These are phyloP conservation scores for Rissa tridactyla DNA, from an alignment of 2,113 vertebrate genomes.

Conservation along the genomic window DNA sequence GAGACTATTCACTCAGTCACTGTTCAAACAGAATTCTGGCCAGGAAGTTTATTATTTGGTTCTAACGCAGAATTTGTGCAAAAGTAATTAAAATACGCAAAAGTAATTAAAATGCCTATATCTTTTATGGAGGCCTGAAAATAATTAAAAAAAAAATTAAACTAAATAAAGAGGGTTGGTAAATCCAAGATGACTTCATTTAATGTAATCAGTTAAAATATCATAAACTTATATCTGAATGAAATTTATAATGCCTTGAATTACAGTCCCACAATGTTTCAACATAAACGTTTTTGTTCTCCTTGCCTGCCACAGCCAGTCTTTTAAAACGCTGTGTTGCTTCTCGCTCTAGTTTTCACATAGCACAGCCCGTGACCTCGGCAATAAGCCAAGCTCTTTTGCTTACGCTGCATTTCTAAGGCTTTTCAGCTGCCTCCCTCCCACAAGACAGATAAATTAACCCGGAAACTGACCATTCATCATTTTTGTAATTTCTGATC, in stretches of 20 bases:
- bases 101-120: neutral
- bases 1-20: neutral
- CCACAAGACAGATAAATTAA: neutral
- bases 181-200: neutral
- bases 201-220: neutral
- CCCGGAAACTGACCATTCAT: neutral
- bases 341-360: constrained; percentile 7
- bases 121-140: neutral
- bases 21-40: neutral
- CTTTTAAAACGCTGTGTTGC: neutral
- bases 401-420: constrained; percentile 10
- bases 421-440: neutral
- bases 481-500: neutral
- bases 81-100: neutral
- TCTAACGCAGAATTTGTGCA: neutral
- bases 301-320: neutral
- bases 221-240: neutral
- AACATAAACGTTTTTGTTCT: neutral
- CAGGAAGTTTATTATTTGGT: neutral
- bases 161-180: neutral
- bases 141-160: neutral
- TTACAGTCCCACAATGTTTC: neutral
- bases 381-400: constrained; percentile 21
- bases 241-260: neutral
- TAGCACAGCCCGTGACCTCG: neutral